Evolutionary conservation across 2,888 invertebrate species (phyloP), one percentile per base, ranked within the genome.

Genomic region (Apeira syringaria): DNA sequence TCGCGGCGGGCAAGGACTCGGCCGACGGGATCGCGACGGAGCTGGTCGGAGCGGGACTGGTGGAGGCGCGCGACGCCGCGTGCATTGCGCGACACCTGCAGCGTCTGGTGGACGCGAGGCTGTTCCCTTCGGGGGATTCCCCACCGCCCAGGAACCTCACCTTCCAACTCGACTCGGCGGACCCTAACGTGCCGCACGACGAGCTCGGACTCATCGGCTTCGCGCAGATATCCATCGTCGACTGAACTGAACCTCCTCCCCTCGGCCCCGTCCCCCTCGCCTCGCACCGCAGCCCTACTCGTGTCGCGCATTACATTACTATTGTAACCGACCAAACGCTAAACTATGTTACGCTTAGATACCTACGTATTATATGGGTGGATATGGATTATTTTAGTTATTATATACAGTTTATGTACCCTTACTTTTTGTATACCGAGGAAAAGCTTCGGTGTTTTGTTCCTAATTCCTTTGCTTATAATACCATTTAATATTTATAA

Each of bases 21-120:
- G 94, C 98, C 0, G 98, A 98, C 80, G 98, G 98, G 38, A 98
- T 99, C 62, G 97, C 99, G 8, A 93, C 96, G n/a, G 99, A 99
- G 88, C 90, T 99, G 63, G 99, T 99, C 29, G 98, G 98, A 56
- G 99, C 99, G 32, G 98, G 98, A 26, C 91, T 99, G 46, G 98
- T 99, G 39, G 98, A 98, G 80, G 95, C 94, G 37, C 93, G 95
- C 62, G 99, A 99, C 83, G 94, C 97, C 57, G 92, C 93, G 26
- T 96, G 96, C n/a, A 98, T 99, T 83, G 97, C 98, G 36, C 93
- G 94, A 32, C 98, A 98, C 90, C 91, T 99, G 67, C 97, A 98
- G 80, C 95, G 95, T 79, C 92, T 99, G 41, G 96, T 98, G 58
- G 96, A 97, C 69, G 71, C 75, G 51, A 68, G 68, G 50, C 59